Evolutionary conservation across 1,140 invertebrate genomes (phyloP).

Genomic region (Sycobia sp.): DNA sequence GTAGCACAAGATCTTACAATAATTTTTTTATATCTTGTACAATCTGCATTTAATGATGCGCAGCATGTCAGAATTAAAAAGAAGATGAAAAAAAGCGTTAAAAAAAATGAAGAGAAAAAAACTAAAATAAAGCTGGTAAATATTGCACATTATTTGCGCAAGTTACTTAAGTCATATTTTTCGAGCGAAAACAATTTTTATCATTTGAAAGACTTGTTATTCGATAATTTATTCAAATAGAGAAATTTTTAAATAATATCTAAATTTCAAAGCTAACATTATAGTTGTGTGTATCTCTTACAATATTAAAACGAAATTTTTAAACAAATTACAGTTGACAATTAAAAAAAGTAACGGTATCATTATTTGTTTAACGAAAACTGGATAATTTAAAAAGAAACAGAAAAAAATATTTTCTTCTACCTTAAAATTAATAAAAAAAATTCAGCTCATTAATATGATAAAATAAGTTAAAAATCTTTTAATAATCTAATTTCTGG

Average conservation of each 20-base stretch:
- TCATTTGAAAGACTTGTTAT: too few species aligned
- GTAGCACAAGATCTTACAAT: conserved; percentile 47
- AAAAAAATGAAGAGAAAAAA: conserved; percentile 34
- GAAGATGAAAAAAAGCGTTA: conserved; percentile 17
- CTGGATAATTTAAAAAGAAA: conserved; percentile 8
- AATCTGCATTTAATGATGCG: conserved; percentile 51
- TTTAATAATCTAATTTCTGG: conserved; percentile 1
- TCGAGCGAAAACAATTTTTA: too few species aligned
- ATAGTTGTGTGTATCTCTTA: conserved; percentile 23
- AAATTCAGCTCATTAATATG: conserved; percentile 15
- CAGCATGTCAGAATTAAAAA: conserved; percentile 41
- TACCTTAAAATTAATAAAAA: conserved; percentile 17
- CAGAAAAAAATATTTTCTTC: conserved; percentile 15
- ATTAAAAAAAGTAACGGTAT: conserved; percentile 10
- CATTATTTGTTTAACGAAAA: conserved; percentile 1
- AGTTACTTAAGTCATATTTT: too few species aligned
- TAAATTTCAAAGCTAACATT: too few species aligned
- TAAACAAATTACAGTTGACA: conserved; percentile 25
- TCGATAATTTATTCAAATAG: too few species aligned
- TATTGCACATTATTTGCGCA: too few species aligned
- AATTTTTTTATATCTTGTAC: conserved; percentile 40
- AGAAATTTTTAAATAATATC: too few species aligned
- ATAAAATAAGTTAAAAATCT: conserved; percentile 29
- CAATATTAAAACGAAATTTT: conserved; percentile 30
- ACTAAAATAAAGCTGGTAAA: too few species aligned